Conservation (phyloP, 2,113 vertebrate species). For the Gymnocephalus cernua region DNA sequence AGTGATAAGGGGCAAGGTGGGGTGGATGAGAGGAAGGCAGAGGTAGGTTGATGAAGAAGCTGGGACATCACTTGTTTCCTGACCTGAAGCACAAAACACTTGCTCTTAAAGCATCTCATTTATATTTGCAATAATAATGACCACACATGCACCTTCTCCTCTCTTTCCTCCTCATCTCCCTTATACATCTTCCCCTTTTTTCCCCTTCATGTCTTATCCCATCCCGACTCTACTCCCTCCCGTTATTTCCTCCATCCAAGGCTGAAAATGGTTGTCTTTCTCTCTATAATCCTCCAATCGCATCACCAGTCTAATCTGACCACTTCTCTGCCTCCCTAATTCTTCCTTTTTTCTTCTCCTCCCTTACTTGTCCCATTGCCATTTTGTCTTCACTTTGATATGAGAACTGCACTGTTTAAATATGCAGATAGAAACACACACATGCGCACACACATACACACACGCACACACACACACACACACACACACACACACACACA, state of each 20-base stretch:
- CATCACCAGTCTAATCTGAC: conserved; percentile 48
- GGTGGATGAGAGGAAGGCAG: conserved; percentile 4
- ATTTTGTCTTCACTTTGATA: conserved; percentile 10
- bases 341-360: conserved; percentile 23
- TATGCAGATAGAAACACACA: neutral
- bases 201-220: neutral
- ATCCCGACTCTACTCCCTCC: neutral
- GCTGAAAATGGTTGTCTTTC: conserved; percentile 27
- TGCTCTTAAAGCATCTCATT: conserved; percentile 27
- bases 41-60: conserved; percentile 9
- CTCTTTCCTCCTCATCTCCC: neutral
- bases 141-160: neutral
- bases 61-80: conserved; percentile 7
- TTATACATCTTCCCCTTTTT: neutral
- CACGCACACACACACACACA: neutral
- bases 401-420: conserved; percentile 5
- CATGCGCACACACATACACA: neutral
- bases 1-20: neutral
- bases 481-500: conserved; percentile 11
- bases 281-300: conserved; percentile 37
- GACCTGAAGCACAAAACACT: conserved; percentile 23
- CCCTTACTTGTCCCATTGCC: conserved; percentile 3
- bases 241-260: conserved; percentile 21
- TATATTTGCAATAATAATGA: conserved; percentile 5
- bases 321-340: conserved; percentile 41